Evolutionary conservation across 2,888 invertebrate species (phyloP), one percentile per base, ranked within the genome.

Genomic region (Strigamia crassipes): DNA sequence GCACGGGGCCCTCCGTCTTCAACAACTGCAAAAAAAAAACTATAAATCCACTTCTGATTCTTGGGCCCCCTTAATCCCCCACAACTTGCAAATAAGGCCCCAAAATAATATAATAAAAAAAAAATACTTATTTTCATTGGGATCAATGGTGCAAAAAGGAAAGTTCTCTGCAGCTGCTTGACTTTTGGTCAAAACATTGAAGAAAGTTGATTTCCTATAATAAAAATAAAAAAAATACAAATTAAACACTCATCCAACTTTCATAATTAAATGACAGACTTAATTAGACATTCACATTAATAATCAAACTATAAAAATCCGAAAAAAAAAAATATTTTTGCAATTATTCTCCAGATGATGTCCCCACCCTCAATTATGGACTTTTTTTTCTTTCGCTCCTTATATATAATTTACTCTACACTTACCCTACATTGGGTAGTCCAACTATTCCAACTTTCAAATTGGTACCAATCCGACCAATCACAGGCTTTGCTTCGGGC

Each of bases 121-220:
- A 82, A 78, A 82, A 81, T 93, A 96, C 96, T 96, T 95, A 97
- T 96, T 98, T 92, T 99, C 99, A 95, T 99, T 99, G 79, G 99
- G 99, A 90, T 99, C 98, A 88, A 99, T 99, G 89, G 99, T 99
- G 91, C 99, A 99, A 91, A 99, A 99, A 0, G 99, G 99, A 88
- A 99, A 99, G 88, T 99, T 99, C 88, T 99, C 99, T 81, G 99
- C 99, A 82, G 97, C 94, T 8, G 96, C 99, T 86, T 95, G 94
- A 88, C 97, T 97, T 89, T 99, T 97, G 41, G 99, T 99, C 84
- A 99, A 90, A 31, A 99, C 97, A 89, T 99, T 99, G 91, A 99
- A 99, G 90, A 99, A 99, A 80, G 99, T 99, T 10, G 98, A 98
- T 89, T 99, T 99, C 83, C 89, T 89, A 84, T 46, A 86, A 84